Base-by-base conservation (phyloP, 2,797 vertebrate genomes). In the Acanthopagrus latus region DNA sequence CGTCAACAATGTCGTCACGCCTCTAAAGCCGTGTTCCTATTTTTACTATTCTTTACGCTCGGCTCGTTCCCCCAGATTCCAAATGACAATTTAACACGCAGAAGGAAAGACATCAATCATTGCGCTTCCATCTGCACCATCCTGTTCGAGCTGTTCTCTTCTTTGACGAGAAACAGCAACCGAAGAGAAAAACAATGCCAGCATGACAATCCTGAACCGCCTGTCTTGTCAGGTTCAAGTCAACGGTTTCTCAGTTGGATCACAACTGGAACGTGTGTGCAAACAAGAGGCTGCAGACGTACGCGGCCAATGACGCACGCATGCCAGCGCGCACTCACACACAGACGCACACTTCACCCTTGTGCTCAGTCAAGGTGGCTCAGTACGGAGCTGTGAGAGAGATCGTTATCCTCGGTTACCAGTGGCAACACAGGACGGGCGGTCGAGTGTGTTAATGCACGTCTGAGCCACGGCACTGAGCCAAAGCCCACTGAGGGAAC, bases 341-440 rank as follows among this genome's bases (percentile, higher is more conserved):
- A 41, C 41, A 50, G 75, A 43, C 11, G 21, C 78, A 71, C 80
- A 41, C 63, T 17, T 29, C 38, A 20, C 64, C 69, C 74, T 29
- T 83, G 70, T 67, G 67, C 64, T 82, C 68, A 38, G 63, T 74
- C 52, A 66, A 71, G 64, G 62, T 57, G 70, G 64, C 74, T 72
- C 13, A 25, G 38, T 64, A 76, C 76, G 11, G 18, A 70, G 66
- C 72, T 50, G 50, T 2, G 46, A 63, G 68, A 73, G 76, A 78
- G 70, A 75, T 75, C 25, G 2, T 71, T 81, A 66, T 88, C 71
- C 73, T 66, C 46, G 0, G 89, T 90, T 77, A 72, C 89, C 67
- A 65, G 2, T 48, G 64, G 90, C 85, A 86, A 94, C 89, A 80
- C 81, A 79, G 52, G 67, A 50, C 10, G 18, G 56, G 58, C 76